Evolutionary conservation across 2,113 vertebrate species (phyloP).

Genomic region (Lamprologus tigripictilis): DNA sequence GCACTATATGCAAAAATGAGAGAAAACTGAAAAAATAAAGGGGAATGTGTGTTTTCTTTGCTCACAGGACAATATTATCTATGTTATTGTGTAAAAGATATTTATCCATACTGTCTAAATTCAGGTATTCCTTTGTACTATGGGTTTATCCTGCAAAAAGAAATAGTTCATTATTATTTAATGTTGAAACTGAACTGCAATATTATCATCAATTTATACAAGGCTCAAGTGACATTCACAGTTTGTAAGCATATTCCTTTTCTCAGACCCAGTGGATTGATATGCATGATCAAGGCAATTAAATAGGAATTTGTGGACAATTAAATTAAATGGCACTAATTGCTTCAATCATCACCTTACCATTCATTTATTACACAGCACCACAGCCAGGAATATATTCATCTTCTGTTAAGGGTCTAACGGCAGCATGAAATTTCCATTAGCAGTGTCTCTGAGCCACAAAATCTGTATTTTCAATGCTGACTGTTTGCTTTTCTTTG

Average conservation of each 20-base stretch:
- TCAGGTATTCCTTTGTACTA: neutral
- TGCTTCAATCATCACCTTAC: slow-evolving; percentile 33
- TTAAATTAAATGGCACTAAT: slow-evolving; percentile 57
- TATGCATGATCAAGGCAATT: slow-evolving; percentile 31
- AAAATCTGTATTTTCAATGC: slow-evolving; percentile 21
- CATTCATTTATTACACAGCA: neutral
- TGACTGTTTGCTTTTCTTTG: neutral
- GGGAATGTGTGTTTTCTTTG: neutral
- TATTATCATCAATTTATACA: neutral
- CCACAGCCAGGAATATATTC: slow-evolving; percentile 11
- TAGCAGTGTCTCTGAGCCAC: slow-evolving; percentile 24
- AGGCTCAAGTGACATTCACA: slow-evolving; percentile 7
- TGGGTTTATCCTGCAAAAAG: neutral
- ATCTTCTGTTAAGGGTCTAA: slow-evolving; percentile 5
- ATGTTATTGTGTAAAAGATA: neutral
- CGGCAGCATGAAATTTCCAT: slow-evolving; percentile 27
- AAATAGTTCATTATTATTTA: neutral
- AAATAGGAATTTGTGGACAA: slow-evolving; percentile 42
- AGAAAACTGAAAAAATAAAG: neutral
- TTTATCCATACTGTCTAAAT: neutral
- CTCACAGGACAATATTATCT: neutral
- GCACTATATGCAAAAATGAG: neutral
- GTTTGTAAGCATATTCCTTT: slow-evolving; percentile 21
- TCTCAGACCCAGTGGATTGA: neutral
- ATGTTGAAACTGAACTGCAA: neutral